Evolutionary conservation across 2,113 vertebrate genomes (phyloP).

Genomic region (Illadopsis cleaveri): DNA sequence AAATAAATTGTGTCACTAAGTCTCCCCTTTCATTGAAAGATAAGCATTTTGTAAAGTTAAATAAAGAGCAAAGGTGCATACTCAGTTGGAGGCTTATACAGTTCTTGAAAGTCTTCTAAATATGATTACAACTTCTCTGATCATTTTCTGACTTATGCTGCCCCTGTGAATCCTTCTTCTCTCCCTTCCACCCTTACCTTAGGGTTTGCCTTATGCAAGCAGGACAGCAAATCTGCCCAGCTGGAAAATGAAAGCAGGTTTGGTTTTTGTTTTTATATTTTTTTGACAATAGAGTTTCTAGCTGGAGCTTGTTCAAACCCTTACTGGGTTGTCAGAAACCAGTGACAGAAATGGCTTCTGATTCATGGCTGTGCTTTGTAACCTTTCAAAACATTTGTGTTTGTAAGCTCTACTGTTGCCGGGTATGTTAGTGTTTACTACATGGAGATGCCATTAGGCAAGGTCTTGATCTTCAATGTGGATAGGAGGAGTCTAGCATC

Average conservation of each 20-base stretch:
- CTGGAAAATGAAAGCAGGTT: background rate
- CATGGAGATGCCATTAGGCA: background rate
- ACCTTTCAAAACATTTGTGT: background rate
- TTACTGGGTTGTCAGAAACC: background rate
- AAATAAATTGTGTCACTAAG: background rate
- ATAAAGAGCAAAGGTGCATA: conserved; percentile 1
- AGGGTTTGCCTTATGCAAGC: background rate
- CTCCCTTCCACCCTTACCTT: background rate
- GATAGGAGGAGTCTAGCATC: background rate
- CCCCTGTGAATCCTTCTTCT: background rate
- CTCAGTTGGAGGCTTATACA: background rate
- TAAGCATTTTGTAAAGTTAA: conserved; percentile 24
- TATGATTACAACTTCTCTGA: background rate
- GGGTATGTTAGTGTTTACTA: background rate
- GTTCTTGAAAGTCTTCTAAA: background rate
- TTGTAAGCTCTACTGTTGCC: background rate
- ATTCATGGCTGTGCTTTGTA: background rate
- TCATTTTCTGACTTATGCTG: background rate
- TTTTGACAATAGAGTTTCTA: background rate
- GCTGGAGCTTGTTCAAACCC: background rate
- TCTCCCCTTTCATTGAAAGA: background rate
- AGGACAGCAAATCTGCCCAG: background rate
- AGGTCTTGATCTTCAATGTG: background rate
- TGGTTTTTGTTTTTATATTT: background rate
- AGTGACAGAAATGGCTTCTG: background rate